Conservation (phyloP, 2,113 vertebrate genomes). For the Ictidomys tridecemlineatus region DNA sequence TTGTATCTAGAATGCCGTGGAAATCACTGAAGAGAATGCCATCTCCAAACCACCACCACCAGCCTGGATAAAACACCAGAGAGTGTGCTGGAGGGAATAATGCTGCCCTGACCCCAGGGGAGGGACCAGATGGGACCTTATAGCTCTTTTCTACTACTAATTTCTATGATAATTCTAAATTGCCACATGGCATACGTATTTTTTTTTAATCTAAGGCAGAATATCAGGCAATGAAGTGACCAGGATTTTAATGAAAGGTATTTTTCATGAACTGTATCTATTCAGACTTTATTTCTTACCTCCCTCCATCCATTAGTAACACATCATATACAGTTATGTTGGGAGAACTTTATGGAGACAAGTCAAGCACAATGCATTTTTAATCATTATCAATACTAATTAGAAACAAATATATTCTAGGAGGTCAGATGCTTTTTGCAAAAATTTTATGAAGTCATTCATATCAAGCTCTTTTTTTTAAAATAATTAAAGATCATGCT, state of each 20-base stretch:
- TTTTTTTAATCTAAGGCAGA: conserved; percentile 66
- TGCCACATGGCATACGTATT: conserved; percentile 81
- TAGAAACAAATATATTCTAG: conserved; percentile 47
- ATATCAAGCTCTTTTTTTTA: conserved; percentile 55
- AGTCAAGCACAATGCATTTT: conserved; percentile 30
- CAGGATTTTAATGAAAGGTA: conserved; percentile 76
- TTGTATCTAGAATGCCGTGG: conserved; percentile 21
- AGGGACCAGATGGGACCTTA: conserved; percentile 80
- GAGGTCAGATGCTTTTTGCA: conserved; percentile 7
- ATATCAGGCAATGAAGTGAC: conserved; percentile 70
- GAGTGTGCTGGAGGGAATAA: conserved; percentile 11
- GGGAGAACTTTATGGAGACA: background rate
- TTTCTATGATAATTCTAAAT: conserved; percentile 84
- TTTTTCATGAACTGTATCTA: conserved; percentile 74
- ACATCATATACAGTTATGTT: background rate
- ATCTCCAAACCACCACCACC: background rate
- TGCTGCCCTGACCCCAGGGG: conserved; percentile 32
- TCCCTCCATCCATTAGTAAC: background rate
- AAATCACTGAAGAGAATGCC: conserved; percentile 27
- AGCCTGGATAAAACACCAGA: conserved; percentile 60
- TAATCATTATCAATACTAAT: conserved; percentile 30
- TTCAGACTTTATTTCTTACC: conserved; percentile 50
- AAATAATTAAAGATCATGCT: conserved; percentile 6
- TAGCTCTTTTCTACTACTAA: conserved; percentile 80
- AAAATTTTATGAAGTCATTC: background rate